These are phyloP conservation scores for Chloroceryle amazona DNA, from an alignment of 2,797 vertebrate species.

Conservation along the genomic window DNA sequence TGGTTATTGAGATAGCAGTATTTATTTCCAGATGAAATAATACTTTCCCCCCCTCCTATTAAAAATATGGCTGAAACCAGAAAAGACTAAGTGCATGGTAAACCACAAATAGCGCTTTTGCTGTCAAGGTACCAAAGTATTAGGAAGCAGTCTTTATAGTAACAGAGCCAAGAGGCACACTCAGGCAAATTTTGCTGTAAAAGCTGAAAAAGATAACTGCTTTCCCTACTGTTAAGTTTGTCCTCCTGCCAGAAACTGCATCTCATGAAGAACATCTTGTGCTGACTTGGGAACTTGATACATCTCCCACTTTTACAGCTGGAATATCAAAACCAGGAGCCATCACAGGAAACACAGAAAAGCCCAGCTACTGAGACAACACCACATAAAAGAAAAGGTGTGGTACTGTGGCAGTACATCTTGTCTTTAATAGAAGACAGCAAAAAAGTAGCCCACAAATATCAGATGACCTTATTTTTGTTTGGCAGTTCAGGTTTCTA, in stretches of 20 bases:
- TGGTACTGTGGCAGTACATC: not conserved
- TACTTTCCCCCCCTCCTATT: not conserved
- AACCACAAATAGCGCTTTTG: not conserved
- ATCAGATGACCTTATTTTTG: not conserved
- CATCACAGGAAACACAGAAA: not conserved
- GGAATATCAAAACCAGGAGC: not conserved
- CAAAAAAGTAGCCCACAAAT: not conserved
- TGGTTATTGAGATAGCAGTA: not conserved
- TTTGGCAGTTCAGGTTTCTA: not conserved
- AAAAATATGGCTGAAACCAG: not conserved
- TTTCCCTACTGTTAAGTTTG: not conserved
- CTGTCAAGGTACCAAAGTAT: not conserved
- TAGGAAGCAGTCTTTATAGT: not conserved
- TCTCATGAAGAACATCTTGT: not conserved
- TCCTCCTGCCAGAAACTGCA: not conserved
- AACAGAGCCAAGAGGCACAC: rapidly evolving
- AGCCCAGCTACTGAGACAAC: not conserved
- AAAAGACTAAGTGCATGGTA: not conserved
- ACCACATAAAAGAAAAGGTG: not conserved
- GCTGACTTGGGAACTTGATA: not conserved
- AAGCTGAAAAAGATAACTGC: not conserved
- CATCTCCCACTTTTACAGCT: not conserved
- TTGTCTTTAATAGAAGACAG: not conserved
- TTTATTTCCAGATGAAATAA: not conserved
- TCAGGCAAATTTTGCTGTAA: not conserved